Evolutionary conservation across 2,888 invertebrate genomes (phyloP).

Genomic region (Venusia cambrica): DNA sequence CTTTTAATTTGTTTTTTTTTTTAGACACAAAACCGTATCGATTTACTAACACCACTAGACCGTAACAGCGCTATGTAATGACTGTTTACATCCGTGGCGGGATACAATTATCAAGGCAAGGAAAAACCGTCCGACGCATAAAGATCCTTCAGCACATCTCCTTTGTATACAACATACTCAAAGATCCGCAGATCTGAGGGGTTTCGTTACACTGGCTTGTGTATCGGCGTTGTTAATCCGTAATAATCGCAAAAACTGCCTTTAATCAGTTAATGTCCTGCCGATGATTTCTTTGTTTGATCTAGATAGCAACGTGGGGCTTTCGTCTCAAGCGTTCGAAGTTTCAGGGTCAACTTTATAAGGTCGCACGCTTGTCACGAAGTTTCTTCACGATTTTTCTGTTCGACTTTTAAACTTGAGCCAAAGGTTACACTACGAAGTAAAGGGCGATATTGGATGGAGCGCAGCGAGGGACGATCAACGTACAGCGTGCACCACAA

Average conservation of each 20-base stretch:
- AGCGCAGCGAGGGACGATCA: too few species aligned
- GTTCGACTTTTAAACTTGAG: too few species aligned
- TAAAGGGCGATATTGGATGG: too few species aligned
- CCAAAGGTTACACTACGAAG: too few species aligned
- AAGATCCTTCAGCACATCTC: constrained; percentile 25
- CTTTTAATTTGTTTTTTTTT: too few species aligned
- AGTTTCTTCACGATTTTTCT: too few species aligned
- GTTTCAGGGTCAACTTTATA: constrained; percentile 1
- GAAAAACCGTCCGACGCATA: constrained; percentile 33
- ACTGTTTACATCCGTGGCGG: constrained; percentile 25
- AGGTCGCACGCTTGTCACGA: neutral
- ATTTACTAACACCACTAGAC: constrained; percentile 18
- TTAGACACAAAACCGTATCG: neutral
- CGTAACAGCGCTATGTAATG: constrained; percentile 10
- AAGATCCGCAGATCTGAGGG: constrained; percentile 9
- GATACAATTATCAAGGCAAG: constrained; percentile 33
- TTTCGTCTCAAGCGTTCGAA: constrained; percentile 13
- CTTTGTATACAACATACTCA: neutral
- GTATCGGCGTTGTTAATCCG: constrained; percentile 46
- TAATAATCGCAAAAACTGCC: constrained; percentile 46
- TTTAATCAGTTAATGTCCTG: constrained; percentile 52
- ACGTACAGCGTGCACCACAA: too few species aligned
- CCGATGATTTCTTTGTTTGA: constrained; percentile 52
- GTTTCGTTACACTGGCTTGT: constrained; percentile 30
- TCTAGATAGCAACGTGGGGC: constrained; percentile 26